Evolutionary conservation across 2,113 vertebrate genomes (phyloP), one percentile per base, ranked within the genome.

Genomic region (Leuciscus idus): DNA sequence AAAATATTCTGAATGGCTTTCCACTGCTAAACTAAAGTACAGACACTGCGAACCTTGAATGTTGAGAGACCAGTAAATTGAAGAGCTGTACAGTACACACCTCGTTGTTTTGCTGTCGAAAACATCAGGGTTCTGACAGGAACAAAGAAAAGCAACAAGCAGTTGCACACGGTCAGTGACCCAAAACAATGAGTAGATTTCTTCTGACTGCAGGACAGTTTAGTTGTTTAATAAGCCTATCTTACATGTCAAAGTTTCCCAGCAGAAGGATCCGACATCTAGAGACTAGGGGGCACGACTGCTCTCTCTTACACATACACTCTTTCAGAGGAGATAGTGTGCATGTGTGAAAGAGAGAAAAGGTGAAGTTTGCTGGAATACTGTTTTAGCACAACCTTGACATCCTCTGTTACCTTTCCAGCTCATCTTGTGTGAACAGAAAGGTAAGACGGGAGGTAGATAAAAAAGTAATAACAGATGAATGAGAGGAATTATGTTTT

Each of bases 331-430:
- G 74, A 50, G 61, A 43, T 21, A 26, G 46, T 23, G 64, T 15
- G 4, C 11, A 43, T 36, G 74, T 66, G 26, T 73, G 64, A 83
- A 66, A 39, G 48, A 50, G 62, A 76, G 81, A 43, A 61, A 83
- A 79, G 73, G 72, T 50, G 81, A 66, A 82, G 36, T 26, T 68
- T 55, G 21, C 36, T 61, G 39, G 50, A 59, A 73, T 83, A 33
- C 77, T 88, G 78, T 76, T 88, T 85, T 80, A 90, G 82, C 87
- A 85, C 55, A 86, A 82, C 81, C 78, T 88, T 76, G 26, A 78
- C 81, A 43, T 21, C 48, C 36, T 36, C 30, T 21, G 76, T 55
- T 73, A 77, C 70, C 61, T 76, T 72, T 83, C 17, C 36, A 6
- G n/a, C 79, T 86, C 9, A 19, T 8, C 50, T 64, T 30, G 68